These are phyloP conservation scores for Cataglyphis hispanica DNA, from an alignment of 1,140 invertebrate species.

Conservation along the genomic window DNA sequence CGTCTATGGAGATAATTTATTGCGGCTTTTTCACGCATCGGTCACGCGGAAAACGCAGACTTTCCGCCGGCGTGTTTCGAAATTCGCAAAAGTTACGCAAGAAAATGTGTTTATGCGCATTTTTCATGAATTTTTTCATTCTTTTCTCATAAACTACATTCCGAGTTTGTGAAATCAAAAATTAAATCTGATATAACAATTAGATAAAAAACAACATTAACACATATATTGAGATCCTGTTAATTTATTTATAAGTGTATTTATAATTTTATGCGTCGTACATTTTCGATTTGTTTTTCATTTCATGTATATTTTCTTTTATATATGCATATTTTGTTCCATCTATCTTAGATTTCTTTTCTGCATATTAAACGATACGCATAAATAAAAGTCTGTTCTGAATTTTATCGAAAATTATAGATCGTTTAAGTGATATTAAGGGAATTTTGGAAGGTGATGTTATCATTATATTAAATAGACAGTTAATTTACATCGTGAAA, in stretches of 20 bases:
- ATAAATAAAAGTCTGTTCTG: no score
- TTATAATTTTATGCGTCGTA: no score
- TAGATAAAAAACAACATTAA: neutral
- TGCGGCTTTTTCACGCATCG: neutral
- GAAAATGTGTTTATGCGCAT: neutral
- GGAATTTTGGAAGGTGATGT: neutral
- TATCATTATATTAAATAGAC: neutral
- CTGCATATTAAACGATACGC: no score
- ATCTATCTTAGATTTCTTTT: no score
- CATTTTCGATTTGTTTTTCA: no score
- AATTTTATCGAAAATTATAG: neutral
- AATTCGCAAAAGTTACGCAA: neutral
- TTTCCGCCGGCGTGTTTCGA: neutral
- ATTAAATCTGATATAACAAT: neutral
- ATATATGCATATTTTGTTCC: no score
- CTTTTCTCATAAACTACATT: neutral
- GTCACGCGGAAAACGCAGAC: neutral
- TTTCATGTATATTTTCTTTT: no score
- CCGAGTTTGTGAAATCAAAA: neutral
- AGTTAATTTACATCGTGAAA: neutral
- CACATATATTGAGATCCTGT: neutral
- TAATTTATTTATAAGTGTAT: neutral
- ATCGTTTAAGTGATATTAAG: neutral
- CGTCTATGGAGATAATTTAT: neutral
- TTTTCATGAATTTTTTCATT: constrained; percentile 16